A percentile compares a stretch with the other conserved stretches of the same genome.
Evolutionary conservation across 2,888 invertebrate genomes (phyloP).

Genomic region (Ctena decussata): DNA sequence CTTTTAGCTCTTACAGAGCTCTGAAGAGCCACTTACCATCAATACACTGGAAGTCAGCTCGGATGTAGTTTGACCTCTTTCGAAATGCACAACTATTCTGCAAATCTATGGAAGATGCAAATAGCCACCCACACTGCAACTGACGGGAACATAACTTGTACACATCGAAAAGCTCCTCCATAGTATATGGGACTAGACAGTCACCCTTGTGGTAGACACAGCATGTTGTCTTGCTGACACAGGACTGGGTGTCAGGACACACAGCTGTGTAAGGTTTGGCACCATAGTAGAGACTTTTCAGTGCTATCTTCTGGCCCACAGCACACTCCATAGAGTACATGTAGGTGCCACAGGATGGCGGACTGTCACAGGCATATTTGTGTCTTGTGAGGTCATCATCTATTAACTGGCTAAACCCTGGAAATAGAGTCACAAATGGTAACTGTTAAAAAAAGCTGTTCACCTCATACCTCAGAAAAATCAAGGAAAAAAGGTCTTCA

Average conservation of each 20-base stretch:
- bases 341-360: conserved; percentile 39
- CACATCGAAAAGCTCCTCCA: conserved; percentile 54
- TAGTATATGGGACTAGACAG: conserved; percentile 60
- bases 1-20: too few relatives aligned
- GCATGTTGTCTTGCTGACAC: conserved; percentile 51
- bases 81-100: conserved; percentile 38
- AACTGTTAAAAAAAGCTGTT: too few relatives aligned
- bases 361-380: conserved; percentile 56
- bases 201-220: conserved; percentile 64
- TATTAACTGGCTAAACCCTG: background rate
- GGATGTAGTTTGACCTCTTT: conserved; percentile 58
- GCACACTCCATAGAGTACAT: conserved; percentile 69
- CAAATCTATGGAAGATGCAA: conserved; percentile 58
- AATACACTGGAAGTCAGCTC: conserved; percentile 54
- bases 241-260: conserved; percentile 58
- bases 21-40: conserved; percentile 42
- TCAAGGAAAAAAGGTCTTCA: too few relatives aligned
- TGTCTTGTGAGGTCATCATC: conserved; percentile 15
- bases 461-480: too few relatives aligned
- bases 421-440: too few relatives aligned
- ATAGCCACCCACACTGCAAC: conserved; percentile 67
- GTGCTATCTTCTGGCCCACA: conserved; percentile 62
- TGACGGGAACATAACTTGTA: conserved; percentile 65
- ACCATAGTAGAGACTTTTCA: conserved; percentile 62
- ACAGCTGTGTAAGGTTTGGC: conserved; percentile 58